Evolutionary conservation across 2,888 invertebrate genomes (phyloP).

Genomic region (Agonopterix arenella): DNA sequence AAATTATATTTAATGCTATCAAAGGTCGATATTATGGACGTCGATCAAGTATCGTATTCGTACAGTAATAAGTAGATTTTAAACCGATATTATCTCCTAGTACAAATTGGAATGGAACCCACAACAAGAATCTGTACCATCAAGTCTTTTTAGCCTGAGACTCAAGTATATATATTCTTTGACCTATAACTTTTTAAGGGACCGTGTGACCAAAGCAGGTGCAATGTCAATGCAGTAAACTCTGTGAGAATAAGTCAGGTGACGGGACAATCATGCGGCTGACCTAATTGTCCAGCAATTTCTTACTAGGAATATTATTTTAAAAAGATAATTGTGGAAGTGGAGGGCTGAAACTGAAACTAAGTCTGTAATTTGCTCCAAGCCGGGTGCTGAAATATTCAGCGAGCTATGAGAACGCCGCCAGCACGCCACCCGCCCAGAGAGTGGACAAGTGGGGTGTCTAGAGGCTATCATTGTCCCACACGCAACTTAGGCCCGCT

Average conservation of each 20-base stretch:
- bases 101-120: too few species aligned
- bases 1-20: background rate
- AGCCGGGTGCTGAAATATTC: constrained; percentile 61
- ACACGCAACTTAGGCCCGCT: too few species aligned
- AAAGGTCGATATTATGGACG: too few species aligned
- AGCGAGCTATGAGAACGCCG: constrained; percentile 48
- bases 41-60: too few species aligned
- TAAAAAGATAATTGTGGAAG: constrained; percentile 44
- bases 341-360: constrained; percentile 24
- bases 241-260: constrained; percentile 44
- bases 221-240: constrained; percentile 15
- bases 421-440: constrained; percentile 26
- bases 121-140: too few species aligned
- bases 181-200: background rate
- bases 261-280: constrained; percentile 43
- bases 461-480: too few species aligned
- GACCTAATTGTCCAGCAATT: constrained; percentile 50
- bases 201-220: constrained; percentile 12
- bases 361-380: constrained; percentile 62
- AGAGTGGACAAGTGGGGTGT: constrained; percentile 25
- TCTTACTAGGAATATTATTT: constrained; percentile 38
- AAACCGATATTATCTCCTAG: too few species aligned
- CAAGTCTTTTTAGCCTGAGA: too few species aligned
- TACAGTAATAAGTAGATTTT: too few species aligned
- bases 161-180: too few species aligned